Evolutionary conservation across 1,140 invertebrate genomes (phyloP).

Genomic region (Drosophila leontia): DNA sequence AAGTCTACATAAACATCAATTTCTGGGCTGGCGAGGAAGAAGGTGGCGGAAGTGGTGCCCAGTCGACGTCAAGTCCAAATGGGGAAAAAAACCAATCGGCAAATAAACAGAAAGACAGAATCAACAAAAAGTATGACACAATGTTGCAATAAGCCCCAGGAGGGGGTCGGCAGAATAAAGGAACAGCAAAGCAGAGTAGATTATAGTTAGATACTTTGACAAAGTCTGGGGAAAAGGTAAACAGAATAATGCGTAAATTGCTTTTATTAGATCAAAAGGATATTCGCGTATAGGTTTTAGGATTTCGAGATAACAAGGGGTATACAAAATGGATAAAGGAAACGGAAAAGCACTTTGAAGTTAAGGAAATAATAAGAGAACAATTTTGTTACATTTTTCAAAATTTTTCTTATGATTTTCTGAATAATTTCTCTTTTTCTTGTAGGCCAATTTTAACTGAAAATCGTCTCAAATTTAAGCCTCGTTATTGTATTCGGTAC

Average conservation of each 20-base stretch:
- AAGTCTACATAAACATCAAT: slow-evolving; percentile 43
- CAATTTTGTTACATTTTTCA: background rate
- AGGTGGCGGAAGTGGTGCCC: slow-evolving; percentile 11
- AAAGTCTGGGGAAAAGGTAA: background rate
- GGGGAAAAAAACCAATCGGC: slow-evolving; percentile 62
- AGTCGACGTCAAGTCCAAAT: slow-evolving; percentile 39
- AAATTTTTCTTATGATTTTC: background rate
- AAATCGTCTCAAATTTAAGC: background rate
- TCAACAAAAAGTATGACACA: slow-evolving; percentile 81
- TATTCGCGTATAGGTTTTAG: background rate
- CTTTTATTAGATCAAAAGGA: slow-evolving; percentile 4
- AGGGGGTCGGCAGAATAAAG: too few relatives aligned
- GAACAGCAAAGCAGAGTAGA: slow-evolving; percentile 6
- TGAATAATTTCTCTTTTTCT: too few relatives aligned
- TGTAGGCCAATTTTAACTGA: background rate
- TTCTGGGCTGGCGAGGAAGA: background rate
- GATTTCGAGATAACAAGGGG: background rate
- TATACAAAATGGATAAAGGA: background rate
- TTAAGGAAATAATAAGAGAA: background rate
- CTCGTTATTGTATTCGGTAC: background rate
- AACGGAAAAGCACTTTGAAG: background rate
- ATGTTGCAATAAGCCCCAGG: slow-evolving; percentile 56
- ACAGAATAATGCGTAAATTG: slow-evolving; percentile 31
- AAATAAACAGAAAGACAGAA: slow-evolving; percentile 72
- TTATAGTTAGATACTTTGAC: slow-evolving; percentile 18